Percentiles rank a stretch among this genome's conserved stretches.
Evolutionary conservation across 1,140 invertebrate species (phyloP).

Genomic region (Drosophila albomicans): DNA sequence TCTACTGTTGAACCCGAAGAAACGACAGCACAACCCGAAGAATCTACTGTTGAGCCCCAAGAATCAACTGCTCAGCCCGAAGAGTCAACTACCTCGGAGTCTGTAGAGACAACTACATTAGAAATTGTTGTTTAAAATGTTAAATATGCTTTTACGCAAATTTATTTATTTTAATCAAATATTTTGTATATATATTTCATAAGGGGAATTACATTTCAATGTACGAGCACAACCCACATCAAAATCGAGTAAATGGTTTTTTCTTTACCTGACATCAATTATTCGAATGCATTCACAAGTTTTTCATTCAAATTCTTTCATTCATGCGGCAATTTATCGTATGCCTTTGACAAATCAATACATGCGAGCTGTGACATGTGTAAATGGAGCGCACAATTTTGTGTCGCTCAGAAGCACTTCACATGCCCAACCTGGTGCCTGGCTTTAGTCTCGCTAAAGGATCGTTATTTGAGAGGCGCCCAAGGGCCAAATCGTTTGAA

Average conservation of each 20-base stretch:
- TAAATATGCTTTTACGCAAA: slow-evolving; percentile 1
- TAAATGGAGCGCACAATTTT: slow-evolving; percentile 58
- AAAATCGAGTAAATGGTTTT: not conserved
- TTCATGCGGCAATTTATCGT: slow-evolving; percentile 67
- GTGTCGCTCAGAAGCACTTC: not conserved
- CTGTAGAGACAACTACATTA: not conserved
- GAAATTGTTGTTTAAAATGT: not conserved
- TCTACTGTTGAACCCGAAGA: slow-evolving; percentile 9
- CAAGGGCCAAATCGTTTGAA: slow-evolving; percentile 71
- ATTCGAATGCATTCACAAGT: slow-evolving; percentile 40
- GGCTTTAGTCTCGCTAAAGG: not conserved
- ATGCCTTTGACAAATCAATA: slow-evolving; percentile 79
- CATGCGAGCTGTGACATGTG: slow-evolving; percentile 50
- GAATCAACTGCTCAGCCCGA: slow-evolving; percentile 10
- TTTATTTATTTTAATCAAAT: slow-evolving; percentile 6
- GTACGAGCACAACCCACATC: slow-evolving; percentile 8
- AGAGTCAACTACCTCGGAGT: slow-evolving; percentile 4
- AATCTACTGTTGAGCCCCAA: slow-evolving; percentile 5
- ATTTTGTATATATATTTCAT: not conserved
- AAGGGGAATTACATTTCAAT: slow-evolving; percentile 7
- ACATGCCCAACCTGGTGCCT: not conserved
- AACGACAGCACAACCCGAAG: slow-evolving; percentile 4
- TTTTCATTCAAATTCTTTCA: slow-evolving; percentile 27
- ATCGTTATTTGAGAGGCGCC: slow-evolving; percentile 38
- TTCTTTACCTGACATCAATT: slow-evolving; percentile 28